A percentile compares a stretch with the other conserved stretches of the same genome.
Evolutionary conservation across 2,888 invertebrate genomes (phyloP).

Genomic region (Drosophila bunnanda): DNA sequence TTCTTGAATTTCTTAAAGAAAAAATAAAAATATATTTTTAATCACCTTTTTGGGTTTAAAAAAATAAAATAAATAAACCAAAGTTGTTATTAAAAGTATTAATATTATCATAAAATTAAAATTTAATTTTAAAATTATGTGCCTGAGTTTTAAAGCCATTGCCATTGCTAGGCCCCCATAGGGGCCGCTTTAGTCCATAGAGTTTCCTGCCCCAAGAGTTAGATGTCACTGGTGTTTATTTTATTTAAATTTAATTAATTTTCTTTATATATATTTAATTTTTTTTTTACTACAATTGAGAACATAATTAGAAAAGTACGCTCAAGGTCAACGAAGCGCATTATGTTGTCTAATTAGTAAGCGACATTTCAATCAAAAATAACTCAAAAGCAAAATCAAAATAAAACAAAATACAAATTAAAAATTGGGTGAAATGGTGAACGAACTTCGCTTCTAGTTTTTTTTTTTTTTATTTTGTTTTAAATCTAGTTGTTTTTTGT

Average conservation of each 20-base stretch:
- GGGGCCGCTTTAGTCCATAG: background rate
- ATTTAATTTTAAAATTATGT: too few species aligned
- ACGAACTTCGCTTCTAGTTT: slow-evolving; percentile 53
- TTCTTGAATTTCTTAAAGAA: too few species aligned
- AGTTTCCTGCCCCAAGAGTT: background rate
- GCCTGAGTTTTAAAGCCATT: slow-evolving; percentile 1
- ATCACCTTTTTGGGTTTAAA: too few species aligned
- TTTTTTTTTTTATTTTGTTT: slow-evolving; percentile 3
- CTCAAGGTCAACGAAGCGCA: slow-evolving; percentile 9
- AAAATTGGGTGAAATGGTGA: slow-evolving; percentile 75
- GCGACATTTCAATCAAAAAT: background rate
- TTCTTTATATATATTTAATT: background rate
- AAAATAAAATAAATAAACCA: too few species aligned
- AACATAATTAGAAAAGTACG: background rate
- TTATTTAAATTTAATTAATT: background rate
- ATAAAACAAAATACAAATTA: slow-evolving; percentile 38
- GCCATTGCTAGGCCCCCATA: background rate
- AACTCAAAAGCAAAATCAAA: slow-evolving; percentile 2
- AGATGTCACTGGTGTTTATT: slow-evolving; percentile 1
- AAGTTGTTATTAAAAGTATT: too few species aligned
- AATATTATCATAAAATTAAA: too few species aligned
- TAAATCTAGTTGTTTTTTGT: slow-evolving; percentile 29
- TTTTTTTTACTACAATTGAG: too few species aligned
- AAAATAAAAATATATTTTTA: too few species aligned
- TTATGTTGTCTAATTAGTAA: background rate